Base-by-base conservation (phyloP, 2,888 invertebrate species). In the Caenorhabditis sp. region DNA sequence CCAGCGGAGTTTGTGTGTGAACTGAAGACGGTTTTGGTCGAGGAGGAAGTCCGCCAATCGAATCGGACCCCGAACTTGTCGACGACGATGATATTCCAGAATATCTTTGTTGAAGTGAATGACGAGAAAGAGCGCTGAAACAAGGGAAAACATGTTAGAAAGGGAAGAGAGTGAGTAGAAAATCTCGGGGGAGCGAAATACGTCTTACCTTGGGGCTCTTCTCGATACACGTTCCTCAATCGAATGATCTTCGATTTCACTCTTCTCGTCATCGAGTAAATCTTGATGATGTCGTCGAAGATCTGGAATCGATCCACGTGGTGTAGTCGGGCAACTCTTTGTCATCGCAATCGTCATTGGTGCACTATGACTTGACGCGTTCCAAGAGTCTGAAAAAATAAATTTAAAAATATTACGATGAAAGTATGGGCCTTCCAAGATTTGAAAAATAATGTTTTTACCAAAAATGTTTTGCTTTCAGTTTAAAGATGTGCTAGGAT, bases 301-400 rank as follows among this genome's bases (percentile, higher is more conserved):
- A 76, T 87, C 87, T 10, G 85, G 84, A 54, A 85, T 72, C 17
- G 86, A 87, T 56, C 87, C 87, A 21, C 81, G 78, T 23, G 87
- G 87, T 7, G 87, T 87, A 25, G 83, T 83, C 10, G 87, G 87
- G 64, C 85, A 85, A 4, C 83, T 83, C 62, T 85, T 84, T 23
- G 66, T 69, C 64, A 71, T 69, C 8, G 77, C 67, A 43, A 70
- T 63, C 8, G 66, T 63, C 53, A 77, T 58, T 23, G 77, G 70
- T 8, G 68, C 61, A 25, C 77, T 77, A 50, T 72, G 56, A 54
- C 60, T 59, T 0, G 81, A 76, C 36, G 79, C 80, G 17, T 84
- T 71, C 85, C 84, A 85, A 10, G 79, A 76, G 50, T 72, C 79
- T 79, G 53, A 52, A 76, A 57, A n/a, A 56, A 50, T 17, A 25